Base-by-base conservation (phyloP, 2,888 invertebrate species). In the Drosophila hamatofila region DNA sequence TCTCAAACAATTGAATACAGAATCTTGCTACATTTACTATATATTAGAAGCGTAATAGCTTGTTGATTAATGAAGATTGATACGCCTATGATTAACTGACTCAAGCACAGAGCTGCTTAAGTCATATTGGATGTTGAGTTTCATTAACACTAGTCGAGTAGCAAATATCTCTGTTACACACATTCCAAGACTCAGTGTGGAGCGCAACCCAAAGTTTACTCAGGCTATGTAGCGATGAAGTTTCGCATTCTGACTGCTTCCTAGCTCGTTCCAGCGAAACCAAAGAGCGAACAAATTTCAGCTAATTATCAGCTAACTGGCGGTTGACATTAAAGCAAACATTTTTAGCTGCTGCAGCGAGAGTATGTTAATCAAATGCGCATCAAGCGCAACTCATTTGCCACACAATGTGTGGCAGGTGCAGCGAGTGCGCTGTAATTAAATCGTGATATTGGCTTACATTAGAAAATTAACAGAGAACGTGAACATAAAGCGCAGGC, bases 361-460 rank as follows among this genome's bases (percentile, higher is more conserved):
- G 18, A 14, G 21, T 14, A 21, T 33, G 42, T 30, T 56, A 23
- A 57, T 52, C 25, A 39, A 52, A 52, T 25, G 44, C 18, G 54
- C 61, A 33, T 46, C 23, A 21, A 23, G 49, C 42, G 35, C 11
- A 18, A 12, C 57, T 54, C 61, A 42, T 33, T 58, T 37, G 23
- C 41, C 63, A 62, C 54, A 54, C 66, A 66, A 52, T 66, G 41
- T 66, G 39, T 23, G 42, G 51, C 42, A 67, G 51, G 52, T 25
- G 42, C 48, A 12, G 18, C 61, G 67, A 49, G 49, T 60, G 57
- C 18, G 27, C 37, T n/a, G 51, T 44, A 78, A 78, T 74, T 63
- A 57, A 74, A 70, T 69, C 56, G 42, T 52, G 60, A 51, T 69
- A 46, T 60, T 63, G 59, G 42, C 41, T 33, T 49, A 49, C 66